Conservation (phyloP, 2,797 vertebrate genomes). For the Luscinia megarhynchos region DNA sequence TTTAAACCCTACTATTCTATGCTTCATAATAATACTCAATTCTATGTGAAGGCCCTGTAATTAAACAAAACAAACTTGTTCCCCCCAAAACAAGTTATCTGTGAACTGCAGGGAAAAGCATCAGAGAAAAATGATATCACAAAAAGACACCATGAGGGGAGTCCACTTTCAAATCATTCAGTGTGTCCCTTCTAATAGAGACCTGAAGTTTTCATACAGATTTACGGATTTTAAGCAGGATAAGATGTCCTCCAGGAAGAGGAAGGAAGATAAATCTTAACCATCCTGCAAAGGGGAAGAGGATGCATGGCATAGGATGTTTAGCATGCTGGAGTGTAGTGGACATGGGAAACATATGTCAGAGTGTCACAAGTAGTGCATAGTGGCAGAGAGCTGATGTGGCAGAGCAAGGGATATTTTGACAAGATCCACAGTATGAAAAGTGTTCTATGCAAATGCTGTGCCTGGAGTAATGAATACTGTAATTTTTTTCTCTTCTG, state of each 20-base stretch:
- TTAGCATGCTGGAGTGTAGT: background rate
- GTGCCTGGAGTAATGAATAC: constrained; percentile 47
- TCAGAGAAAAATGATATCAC: background rate
- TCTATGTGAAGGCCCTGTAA: background rate
- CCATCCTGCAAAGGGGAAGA: background rate
- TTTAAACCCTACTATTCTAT: background rate
- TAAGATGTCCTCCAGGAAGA: background rate
- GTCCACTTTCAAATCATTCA: background rate
- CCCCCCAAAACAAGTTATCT: background rate
- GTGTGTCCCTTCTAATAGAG: background rate
- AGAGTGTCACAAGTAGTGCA: background rate
- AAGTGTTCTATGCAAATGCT: constrained; percentile 48
- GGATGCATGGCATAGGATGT: background rate
- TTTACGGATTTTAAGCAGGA: background rate
- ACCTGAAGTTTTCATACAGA: background rate
- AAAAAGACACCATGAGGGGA: background rate
- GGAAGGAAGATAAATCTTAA: background rate
- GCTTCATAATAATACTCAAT: background rate
- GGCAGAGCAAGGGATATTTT: background rate
- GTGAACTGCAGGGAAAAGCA: background rate
- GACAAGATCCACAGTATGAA: background rate
- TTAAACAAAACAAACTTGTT: background rate
- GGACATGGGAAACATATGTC: rapidly evolving
- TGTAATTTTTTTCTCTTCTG: constrained; percentile 51
- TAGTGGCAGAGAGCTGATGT: background rate